A percentile compares a stretch with the other conserved stretches of the same genome.
Evolutionary conservation across 2,113 vertebrate species (phyloP).

Genomic region (Eudorcas thomsonii): DNA sequence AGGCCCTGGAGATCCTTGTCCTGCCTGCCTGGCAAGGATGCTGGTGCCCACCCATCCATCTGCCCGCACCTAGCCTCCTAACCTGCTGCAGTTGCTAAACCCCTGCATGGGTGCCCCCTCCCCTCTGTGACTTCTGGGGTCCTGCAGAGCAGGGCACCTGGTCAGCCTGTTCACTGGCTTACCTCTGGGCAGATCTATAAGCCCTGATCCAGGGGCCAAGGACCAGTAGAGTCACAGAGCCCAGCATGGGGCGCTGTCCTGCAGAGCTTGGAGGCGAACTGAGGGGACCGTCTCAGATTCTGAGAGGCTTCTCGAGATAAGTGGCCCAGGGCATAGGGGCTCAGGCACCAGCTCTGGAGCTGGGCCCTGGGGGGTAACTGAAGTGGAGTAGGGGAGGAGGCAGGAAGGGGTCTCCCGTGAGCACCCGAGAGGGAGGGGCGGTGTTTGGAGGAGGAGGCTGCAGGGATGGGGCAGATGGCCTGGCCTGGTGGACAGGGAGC

Average conservation of each 20-base stretch:
- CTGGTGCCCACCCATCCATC: background rate
- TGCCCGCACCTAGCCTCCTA: background rate
- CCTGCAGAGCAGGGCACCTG: background rate
- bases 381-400: background rate
- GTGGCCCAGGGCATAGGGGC: accelerated
- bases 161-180: too few relatives aligned
- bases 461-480: too few relatives aligned
- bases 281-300: accelerated
- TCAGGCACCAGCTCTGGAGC: background rate
- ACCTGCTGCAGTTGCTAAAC: background rate
- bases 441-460: background rate
- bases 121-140: background rate
- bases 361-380: background rate
- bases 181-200: background rate
- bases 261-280: background rate
- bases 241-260: too few relatives aligned
- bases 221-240: background rate
- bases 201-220: background rate
- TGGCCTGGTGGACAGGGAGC: background rate
- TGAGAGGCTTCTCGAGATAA: background rate
- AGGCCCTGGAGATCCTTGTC: background rate
- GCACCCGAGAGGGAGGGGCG: background rate
- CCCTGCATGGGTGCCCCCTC: background rate
- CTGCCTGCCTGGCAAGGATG: background rate
- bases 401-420: accelerated